A percentile compares a stretch with the other conserved stretches of the same genome.
Conservation (phyloP, 2,888 invertebrate species). For the Amblyjoppa fuscipennis region DNA sequence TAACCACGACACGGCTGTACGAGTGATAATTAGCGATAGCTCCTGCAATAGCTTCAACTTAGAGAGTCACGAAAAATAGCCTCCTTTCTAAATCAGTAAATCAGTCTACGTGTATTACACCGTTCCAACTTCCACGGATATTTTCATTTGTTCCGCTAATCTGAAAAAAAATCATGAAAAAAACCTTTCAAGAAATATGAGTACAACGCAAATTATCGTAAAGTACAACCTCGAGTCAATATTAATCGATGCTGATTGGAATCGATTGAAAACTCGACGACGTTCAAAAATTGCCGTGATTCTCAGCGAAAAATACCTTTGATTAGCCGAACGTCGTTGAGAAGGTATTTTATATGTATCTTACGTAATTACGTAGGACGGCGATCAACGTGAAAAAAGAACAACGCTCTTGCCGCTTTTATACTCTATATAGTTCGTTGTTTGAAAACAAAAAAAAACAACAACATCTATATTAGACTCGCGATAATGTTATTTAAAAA, state of each 20-base stretch:
- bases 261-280: constrained; percentile 17
- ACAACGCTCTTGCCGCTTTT: constrained; percentile 53
- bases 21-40: constrained; percentile 16
- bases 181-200: constrained; percentile 18
- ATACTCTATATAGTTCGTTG: constrained; percentile 38
- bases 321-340: constrained; percentile 40
- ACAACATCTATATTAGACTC: constrained; percentile 9
- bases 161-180: background rate
- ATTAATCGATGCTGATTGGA: constrained; percentile 46
- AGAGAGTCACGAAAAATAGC: constrained; percentile 4
- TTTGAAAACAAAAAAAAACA: constrained; percentile 30
- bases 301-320: background rate
- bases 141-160: constrained; percentile 16
- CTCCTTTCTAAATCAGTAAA: constrained; percentile 4
- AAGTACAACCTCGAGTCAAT: constrained; percentile 63
- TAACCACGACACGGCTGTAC: constrained; percentile 8
- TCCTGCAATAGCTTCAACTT: constrained; percentile 13
- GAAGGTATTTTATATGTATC: constrained; percentile 48
- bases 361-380: constrained; percentile 40
- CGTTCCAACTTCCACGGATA: background rate
- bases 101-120: constrained; percentile 25
- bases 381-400: constrained; percentile 12
- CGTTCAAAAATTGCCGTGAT: constrained; percentile 1
- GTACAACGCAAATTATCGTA: constrained; percentile 53
- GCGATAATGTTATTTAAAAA: constrained; percentile 10